Conservation (phyloP, 1,140 invertebrate genomes). For the Leptonema lineaticorne region DNA sequence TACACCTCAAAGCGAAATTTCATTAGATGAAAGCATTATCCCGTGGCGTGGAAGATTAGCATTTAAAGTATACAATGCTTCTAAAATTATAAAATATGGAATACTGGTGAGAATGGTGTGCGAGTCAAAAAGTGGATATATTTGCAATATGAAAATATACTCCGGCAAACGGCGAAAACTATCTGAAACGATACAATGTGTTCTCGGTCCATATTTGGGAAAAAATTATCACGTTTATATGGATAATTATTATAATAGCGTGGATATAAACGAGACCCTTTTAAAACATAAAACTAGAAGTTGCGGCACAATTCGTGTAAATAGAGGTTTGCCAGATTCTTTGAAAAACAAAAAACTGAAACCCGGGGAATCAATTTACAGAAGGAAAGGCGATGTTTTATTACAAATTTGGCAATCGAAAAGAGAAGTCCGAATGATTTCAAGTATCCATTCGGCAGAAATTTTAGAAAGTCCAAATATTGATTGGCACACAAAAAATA, state of each 20-base stretch:
- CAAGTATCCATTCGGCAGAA: slow-evolving; percentile 18
- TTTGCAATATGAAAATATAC: slow-evolving; percentile 40
- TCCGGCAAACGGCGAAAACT: slow-evolving; percentile 32
- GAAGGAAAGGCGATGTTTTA: slow-evolving; percentile 14
- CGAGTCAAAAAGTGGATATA: slow-evolving; percentile 39
- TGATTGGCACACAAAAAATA: neutral
- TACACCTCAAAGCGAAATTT: slow-evolving; percentile 29
- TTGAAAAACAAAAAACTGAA: slow-evolving; percentile 26
- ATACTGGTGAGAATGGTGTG: slow-evolving; percentile 38
- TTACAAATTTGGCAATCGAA: slow-evolving; percentile 15
- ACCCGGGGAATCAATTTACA: slow-evolving; percentile 20
- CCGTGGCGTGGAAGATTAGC: slow-evolving; percentile 38
- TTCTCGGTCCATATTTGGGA: slow-evolving; percentile 30
- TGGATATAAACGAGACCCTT: slow-evolving; percentile 30
- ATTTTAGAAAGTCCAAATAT: neutral
- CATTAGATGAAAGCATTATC: slow-evolving; percentile 40
- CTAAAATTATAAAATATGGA: slow-evolving; percentile 36
- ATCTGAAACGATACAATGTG: slow-evolving; percentile 37
- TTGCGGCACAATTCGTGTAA: slow-evolving; percentile 37
- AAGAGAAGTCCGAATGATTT: slow-evolving; percentile 22
- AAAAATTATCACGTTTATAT: slow-evolving; percentile 40
- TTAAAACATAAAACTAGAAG: slow-evolving; percentile 29
- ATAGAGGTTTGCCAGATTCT: slow-evolving; percentile 21
- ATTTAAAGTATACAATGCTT: slow-evolving; percentile 11
- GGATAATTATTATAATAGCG: slow-evolving; percentile 43